Evolutionary conservation across 2,888 invertebrate species (phyloP), one percentile per base, ranked within the genome.

Genomic region (Synanthedon formicaeformis): DNA sequence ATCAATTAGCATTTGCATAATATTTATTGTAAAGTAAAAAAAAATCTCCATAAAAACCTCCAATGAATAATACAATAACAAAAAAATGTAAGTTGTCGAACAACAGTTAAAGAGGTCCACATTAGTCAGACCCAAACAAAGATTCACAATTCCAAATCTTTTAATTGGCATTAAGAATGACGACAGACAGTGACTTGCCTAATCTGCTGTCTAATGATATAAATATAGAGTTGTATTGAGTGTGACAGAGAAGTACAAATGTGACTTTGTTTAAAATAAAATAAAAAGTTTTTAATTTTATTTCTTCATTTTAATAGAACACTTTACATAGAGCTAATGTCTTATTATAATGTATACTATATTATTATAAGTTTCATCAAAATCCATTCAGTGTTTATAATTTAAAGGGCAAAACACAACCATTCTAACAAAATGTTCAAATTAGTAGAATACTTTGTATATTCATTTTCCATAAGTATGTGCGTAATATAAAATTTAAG

Each of bases 141-240:
- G 84, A 86, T 81, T 73, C 80, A 78, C 78, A 80, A 82, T 82
- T 73, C 71, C 63, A 80, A 84, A 83, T 86, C 83, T 86, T 87
- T 86, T 87, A 87, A 87, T 87, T 86, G 87, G 87, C 84, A 83
- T 86, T 82, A 84, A 80, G 73, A 75, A 84, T 86, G 87, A 79
- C 83, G 85, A 84, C 78, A 85, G 78, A 75, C 73, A 64, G 79
- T 87, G 87, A 87, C 87, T 87, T 84, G 87, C 81, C 73, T 79
- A 84, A 85, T 83, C 79, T 67, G 64, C 57, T 70, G 65, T 61
- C 65, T 75, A 71, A 78, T 69, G 69, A 72, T 73, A 82, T 79
- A 48, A 45, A 59, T 64, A 71, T 63, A 69, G 82, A 81, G 84
- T 51, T 62, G 77, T 4, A 16, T 49, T 49, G 8, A 8, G 12